Conservation (phyloP, 2,113 vertebrate genomes). For the Pteropus alecto region DNA sequence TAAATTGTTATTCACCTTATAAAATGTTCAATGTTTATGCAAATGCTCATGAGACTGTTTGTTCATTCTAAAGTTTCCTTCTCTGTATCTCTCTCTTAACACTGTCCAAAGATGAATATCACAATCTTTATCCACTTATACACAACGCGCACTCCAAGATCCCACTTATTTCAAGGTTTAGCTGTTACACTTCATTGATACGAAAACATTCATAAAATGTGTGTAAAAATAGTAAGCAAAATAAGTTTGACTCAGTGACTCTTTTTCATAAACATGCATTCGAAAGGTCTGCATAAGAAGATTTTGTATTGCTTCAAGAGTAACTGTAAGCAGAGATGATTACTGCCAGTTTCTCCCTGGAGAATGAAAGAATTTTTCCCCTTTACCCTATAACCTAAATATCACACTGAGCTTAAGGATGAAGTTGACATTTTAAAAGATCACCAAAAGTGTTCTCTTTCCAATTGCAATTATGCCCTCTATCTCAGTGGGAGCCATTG, state of each 20-base stretch:
- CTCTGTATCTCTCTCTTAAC: background rate
- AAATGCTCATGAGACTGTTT: background rate
- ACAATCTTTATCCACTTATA: background rate
- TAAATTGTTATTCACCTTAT: background rate
- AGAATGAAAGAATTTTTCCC: conserved; percentile 64
- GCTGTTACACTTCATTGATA: conserved; percentile 14
- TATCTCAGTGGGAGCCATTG: conserved; percentile 63
- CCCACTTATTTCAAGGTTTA: background rate
- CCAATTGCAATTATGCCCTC: conserved; percentile 73
- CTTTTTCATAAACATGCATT: background rate
- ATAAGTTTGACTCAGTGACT: conserved; percentile 29
- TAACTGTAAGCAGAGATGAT: conserved; percentile 44
- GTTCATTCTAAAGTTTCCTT: conserved; percentile 15
- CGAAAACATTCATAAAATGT: conserved; percentile 34
- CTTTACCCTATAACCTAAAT: conserved; percentile 80
- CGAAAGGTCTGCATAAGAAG: background rate
- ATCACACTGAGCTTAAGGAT: conserved; percentile 80
- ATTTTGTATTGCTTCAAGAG: conserved; percentile 26
- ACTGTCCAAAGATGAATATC: background rate
- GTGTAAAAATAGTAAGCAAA: background rate
- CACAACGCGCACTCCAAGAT: background rate
- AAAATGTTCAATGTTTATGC: background rate
- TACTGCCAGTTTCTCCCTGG: conserved; percentile 58
- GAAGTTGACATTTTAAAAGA: conserved; percentile 84
- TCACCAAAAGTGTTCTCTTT: conserved; percentile 79